Percentiles rank a stretch among this genome's conserved stretches.
phyloP scores from a whole-genome alignment of 2,797 vertebrate genomes.

The Rhyacichthys aspro region DNA sequence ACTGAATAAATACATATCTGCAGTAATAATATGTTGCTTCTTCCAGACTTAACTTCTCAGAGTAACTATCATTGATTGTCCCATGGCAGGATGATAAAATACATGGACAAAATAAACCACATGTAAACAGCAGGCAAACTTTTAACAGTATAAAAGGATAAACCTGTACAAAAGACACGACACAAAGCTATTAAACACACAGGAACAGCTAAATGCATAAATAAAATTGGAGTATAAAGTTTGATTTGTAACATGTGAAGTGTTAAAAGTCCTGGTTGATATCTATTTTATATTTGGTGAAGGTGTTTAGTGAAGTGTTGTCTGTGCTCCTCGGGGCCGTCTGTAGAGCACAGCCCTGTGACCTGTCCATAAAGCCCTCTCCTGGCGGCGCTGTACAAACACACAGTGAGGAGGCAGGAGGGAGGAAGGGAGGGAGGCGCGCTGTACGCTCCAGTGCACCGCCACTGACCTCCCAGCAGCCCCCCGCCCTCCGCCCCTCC shows the following conservation, averaged over 20 bases:
- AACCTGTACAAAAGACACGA: too few species aligned
- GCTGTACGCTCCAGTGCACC: constrained; percentile 74
- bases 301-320: constrained; percentile 14
- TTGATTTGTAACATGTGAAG: background rate
- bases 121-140: too few species aligned
- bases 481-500: background rate
- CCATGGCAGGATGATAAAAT: too few species aligned
- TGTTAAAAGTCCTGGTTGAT: background rate
- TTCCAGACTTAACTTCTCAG: too few species aligned
- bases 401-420: constrained; percentile 32
- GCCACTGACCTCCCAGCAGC: constrained; percentile 76
- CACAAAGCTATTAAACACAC: background rate
- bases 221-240: too few species aligned
- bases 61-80: too few species aligned
- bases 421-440: constrained; percentile 51
- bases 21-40: too few species aligned
- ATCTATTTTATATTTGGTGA: background rate
- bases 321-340: constrained; percentile 33
- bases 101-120: too few species aligned
- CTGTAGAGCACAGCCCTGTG: constrained; percentile 52
- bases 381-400: constrained; percentile 61
- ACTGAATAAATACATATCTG: too few species aligned
- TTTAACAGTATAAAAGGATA: too few species aligned
- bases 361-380: constrained; percentile 74
- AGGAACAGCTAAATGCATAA: too few species aligned